Evolutionary conservation across 2,888 invertebrate species (phyloP), one percentile per base, ranked within the genome.

Genomic region (Amaurobius ferox): DNA sequence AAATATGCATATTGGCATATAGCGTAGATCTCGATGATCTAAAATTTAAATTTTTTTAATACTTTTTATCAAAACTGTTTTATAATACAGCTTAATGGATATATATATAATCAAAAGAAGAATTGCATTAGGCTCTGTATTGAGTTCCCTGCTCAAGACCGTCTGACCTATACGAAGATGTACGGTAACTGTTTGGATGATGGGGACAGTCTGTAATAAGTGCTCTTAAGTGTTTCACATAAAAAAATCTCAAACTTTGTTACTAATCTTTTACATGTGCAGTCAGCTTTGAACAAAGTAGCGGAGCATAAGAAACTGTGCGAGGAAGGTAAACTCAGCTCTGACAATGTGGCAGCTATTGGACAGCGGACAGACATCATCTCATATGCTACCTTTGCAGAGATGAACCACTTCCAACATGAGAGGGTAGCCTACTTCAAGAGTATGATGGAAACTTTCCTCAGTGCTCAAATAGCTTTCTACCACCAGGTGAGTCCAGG

Each of bases 371-470:
- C 97, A 0, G 98, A 99, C 91, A 94, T 97, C 19, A 95, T 98
- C 90, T 97, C 98, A 0, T 98, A 98, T 91, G 95, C 97, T 0
- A 94, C 97, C 87, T 94, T 98, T 91, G 98, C 98, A 77, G 99
- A 99, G 93, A 95, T 98, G 89, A 95, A 95, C 89, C 97, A 98
- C 91, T 98, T 99, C 91, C 97, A 97, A 91, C 92, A 93, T 30
- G 97, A 98, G 91, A 93, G 97, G 89, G 95, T 96, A 66, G 93
- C 93, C 16, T 98, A 99, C 92, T 94, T 97, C 89, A 96, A 95
- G 90, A 93, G 93, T 78, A 95, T 97, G 70, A 95, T 98, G 94
- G 95, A 96, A 91, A 94, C 93, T 87, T 98, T 96, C 91, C 93
- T 99, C 83, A 93, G 93, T 88, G 96, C 96, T 90, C 98, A 99